Evolutionary conservation across 1,140 invertebrate species (phyloP).

Genomic region (Drosophila kohkoa): DNA sequence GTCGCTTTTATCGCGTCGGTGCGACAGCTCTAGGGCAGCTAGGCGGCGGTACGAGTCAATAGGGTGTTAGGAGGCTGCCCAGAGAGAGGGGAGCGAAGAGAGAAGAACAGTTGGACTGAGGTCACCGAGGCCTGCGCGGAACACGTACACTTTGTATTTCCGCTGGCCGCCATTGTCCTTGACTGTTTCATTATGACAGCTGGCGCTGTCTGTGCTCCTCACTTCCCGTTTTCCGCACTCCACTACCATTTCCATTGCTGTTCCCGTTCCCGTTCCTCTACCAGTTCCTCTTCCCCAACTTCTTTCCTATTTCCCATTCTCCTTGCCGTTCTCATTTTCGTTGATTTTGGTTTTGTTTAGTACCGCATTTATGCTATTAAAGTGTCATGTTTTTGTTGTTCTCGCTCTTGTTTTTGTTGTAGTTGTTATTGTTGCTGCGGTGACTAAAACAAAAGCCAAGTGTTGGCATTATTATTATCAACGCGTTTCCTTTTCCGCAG

Average conservation of each 20-base stretch:
- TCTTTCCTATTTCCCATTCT: background rate
- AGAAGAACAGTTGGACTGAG: background rate
- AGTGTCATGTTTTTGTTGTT: slow-evolving; percentile 71
- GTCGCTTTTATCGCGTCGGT: slow-evolving; percentile 74
- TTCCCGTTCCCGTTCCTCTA: slow-evolving; percentile 4
- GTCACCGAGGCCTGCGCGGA: slow-evolving; percentile 33
- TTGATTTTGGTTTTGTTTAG: slow-evolving; percentile 82
- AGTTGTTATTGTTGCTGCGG: slow-evolving; percentile 51
- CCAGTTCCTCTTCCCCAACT: background rate
- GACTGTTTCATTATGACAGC: slow-evolving; percentile 83
- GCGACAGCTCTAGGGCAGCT: slow-evolving; percentile 27
- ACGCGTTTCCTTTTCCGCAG: slow-evolving; percentile 78
- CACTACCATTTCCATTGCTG: background rate
- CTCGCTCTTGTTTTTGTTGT: slow-evolving; percentile 29
- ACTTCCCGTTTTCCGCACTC: background rate
- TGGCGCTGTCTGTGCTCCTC: slow-evolving; percentile 46
- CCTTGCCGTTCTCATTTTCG: slow-evolving; percentile 51
- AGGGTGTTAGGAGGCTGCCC: background rate
- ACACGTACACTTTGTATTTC: slow-evolving; percentile 78
- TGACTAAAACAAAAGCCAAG: slow-evolving; percentile 75
- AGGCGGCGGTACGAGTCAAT: background rate
- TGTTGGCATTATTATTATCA: slow-evolving; percentile 80
- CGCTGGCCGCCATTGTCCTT: slow-evolving; percentile 76
- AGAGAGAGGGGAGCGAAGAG: background rate
- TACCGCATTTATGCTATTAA: slow-evolving; percentile 81